Base-by-base conservation (phyloP, 2,113 vertebrate species). In the Cyprinodon tularosa region DNA sequence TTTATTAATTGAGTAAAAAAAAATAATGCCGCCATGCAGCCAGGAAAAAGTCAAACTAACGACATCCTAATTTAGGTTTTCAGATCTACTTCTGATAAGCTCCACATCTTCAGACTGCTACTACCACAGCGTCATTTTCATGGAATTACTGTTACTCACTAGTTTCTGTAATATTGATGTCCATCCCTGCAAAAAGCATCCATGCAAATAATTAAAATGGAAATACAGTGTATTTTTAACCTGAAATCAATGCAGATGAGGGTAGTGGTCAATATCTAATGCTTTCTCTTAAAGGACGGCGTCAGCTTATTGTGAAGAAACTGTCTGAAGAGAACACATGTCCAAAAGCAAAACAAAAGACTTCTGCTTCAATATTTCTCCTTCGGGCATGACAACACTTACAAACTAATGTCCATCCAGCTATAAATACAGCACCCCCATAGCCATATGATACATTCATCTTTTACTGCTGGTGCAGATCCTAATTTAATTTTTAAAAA, bases 131-230 rank as follows among this genome's bases (percentile, higher is more conserved):
- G 13, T 69, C 53, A 45, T 47, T 60, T 67, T 80, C 75, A 80
- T 17, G 72, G 62, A 61, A 44, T 38, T 12, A 53, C 47, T 66
- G 73, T 65, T 69, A 86, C 76, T 59, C 71, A 60, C 72, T 62
- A 12, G 63, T 80, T 86, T 74, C 86, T 29, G n/a, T 66, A 42
- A 82, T 87, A 91, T 91, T 82, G 88, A 91, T 64, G 83, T 79
- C 74, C 77, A 68, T 85, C 85, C 79, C 64, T 61, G 78, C 72
- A 68, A 82, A 86, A 90, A 78, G 83, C 90, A 88, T 78, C 88
- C 90, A 90, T 86, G 87, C 89, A 84, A 89, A 86, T 93, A 93
- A 92, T 93, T 92, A 88, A 90, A 89, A 85, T 76, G 81, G 82
- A 85, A 89, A 91, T 88, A 81, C 86, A 74, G 68, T 36, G 83